Percentiles rank a stretch among this genome's conserved stretches.
Conservation (phyloP, 2,888 invertebrate species). For the Mesodorylaimus sp. region DNA sequence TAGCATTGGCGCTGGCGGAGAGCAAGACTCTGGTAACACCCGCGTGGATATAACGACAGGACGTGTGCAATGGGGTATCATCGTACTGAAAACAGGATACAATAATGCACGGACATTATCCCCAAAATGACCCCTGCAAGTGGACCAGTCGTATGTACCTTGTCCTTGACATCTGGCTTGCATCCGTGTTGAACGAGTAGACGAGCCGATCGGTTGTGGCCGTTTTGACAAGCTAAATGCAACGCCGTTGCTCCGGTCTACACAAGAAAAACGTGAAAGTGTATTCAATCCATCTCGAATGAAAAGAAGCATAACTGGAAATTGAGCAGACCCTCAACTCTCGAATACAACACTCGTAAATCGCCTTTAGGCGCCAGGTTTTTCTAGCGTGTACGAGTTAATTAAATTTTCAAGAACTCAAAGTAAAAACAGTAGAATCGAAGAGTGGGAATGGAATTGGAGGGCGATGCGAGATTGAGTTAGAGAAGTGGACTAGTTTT, state of each 20-base stretch:
- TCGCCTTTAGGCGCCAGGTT: too few relatives aligned
- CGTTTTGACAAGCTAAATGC: conserved; percentile 84
- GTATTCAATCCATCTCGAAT: not conserved
- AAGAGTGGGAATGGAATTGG: too few relatives aligned
- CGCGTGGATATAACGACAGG: conserved; percentile 84
- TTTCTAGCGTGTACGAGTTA: not conserved
- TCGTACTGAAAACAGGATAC: conserved; percentile 51
- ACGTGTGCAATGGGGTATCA: conserved; percentile 79
- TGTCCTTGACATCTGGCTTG: conserved; percentile 70
- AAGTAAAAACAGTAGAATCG: too few relatives aligned
- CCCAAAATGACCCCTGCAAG: too few relatives aligned
- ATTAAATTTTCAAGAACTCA: not conserved
- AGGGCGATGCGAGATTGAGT: too few relatives aligned
- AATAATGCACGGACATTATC: too few relatives aligned
- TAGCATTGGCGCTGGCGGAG: conserved; percentile 64
- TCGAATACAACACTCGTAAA: too few relatives aligned
- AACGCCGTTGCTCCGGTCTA: conserved; percentile 75
- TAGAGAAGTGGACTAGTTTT: too few relatives aligned
- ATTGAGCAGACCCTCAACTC: not conserved
- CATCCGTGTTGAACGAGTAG: conserved; percentile 69
- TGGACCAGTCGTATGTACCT: too few relatives aligned
- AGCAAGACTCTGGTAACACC: conserved; percentile 82
- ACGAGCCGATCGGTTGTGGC: conserved; percentile 80
- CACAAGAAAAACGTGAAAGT: conserved; percentile 14
- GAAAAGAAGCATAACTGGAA: not conserved